A percentile compares a stretch with the other conserved stretches of the same genome.
Conservation (phyloP, 2,797 vertebrate genomes). For the Leptodactylus fallax region DNA sequence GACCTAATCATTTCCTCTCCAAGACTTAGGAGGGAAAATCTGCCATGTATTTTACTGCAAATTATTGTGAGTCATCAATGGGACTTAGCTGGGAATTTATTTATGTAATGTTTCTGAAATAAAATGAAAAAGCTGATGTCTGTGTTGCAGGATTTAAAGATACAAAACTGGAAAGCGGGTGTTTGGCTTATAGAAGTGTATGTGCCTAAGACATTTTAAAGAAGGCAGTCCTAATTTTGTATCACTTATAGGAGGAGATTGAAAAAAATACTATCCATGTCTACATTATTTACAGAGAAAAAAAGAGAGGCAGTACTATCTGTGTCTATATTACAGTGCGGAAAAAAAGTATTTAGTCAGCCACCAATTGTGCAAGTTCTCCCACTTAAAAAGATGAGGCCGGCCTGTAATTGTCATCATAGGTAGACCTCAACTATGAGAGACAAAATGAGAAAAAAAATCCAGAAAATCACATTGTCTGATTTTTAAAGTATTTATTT, state of each 20-base stretch:
- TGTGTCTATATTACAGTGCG: no score
- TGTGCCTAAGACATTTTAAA: no score
- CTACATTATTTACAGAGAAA: background rate
- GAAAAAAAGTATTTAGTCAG: no score
- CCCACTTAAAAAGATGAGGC: no score
- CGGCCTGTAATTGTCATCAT: no score
- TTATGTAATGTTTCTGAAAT: background rate
- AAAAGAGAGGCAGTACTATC: background rate
- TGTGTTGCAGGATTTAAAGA: background rate
- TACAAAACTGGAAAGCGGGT: background rate
- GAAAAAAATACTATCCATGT: background rate
- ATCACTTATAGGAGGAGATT: background rate
- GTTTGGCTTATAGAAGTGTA: no score
- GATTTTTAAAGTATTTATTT: no score
- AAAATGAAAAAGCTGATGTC: background rate
- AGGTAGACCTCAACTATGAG: no score
- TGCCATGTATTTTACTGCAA: constrained; percentile 17
- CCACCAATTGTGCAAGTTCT: no score
- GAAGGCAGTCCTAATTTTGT: no score
- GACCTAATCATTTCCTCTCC: constrained; percentile 63
- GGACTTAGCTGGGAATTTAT: background rate
- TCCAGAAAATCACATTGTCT: no score
- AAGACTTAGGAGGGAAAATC: constrained; percentile 6
- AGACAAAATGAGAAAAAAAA: no score
- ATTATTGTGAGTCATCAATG: constrained; percentile 22